phyloP scores from a whole-genome alignment of 1,140 invertebrate genomes.

The Odontomachus brunneus region DNA sequence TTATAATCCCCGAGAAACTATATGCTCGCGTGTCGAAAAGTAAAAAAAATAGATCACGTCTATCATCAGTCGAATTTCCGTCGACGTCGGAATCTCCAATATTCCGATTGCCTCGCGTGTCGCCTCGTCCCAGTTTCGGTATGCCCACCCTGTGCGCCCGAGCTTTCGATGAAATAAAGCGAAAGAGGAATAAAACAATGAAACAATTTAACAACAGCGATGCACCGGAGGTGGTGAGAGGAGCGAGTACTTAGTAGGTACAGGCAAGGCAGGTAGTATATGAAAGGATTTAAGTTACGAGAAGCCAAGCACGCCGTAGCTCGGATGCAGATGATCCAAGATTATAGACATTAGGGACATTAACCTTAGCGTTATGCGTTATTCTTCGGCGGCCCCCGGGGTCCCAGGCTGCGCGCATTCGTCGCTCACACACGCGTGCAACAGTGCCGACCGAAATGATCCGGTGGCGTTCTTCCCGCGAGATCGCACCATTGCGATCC shows the following conservation, averaged over 20 bases:
- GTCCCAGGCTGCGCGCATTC: not conserved
- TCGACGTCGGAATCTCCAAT: too few relatives aligned
- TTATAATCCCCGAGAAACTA: too few relatives aligned
- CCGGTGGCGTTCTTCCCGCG: not conserved
- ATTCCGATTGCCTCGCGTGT: too few relatives aligned
- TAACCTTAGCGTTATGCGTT: slow-evolving; percentile 66
- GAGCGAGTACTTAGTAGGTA: slow-evolving; percentile 42
- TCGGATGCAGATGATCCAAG: slow-evolving; percentile 74
- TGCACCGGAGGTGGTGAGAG: not conserved
- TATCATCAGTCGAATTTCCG: too few relatives aligned
- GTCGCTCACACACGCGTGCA: slow-evolving; percentile 23
- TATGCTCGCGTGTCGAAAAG: too few relatives aligned
- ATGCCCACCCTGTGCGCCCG: too few relatives aligned
- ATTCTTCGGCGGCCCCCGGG: slow-evolving; percentile 61
- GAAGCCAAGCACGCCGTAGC: slow-evolving; percentile 9
- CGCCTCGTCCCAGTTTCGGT: too few relatives aligned
- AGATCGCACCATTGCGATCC: not conserved
- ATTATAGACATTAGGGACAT: slow-evolving; percentile 77
- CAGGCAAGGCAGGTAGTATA: slow-evolving; percentile 31
- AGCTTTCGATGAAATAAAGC: not conserved
- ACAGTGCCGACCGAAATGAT: slow-evolving; percentile 27
- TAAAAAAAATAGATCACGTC: too few relatives aligned
- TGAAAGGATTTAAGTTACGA: slow-evolving; percentile 51
- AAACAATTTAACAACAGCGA: slow-evolving; percentile 77
- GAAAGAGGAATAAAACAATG: slow-evolving; percentile 68